Conservation (phyloP, 2,797 vertebrate genomes). For the Poecile montanus region DNA sequence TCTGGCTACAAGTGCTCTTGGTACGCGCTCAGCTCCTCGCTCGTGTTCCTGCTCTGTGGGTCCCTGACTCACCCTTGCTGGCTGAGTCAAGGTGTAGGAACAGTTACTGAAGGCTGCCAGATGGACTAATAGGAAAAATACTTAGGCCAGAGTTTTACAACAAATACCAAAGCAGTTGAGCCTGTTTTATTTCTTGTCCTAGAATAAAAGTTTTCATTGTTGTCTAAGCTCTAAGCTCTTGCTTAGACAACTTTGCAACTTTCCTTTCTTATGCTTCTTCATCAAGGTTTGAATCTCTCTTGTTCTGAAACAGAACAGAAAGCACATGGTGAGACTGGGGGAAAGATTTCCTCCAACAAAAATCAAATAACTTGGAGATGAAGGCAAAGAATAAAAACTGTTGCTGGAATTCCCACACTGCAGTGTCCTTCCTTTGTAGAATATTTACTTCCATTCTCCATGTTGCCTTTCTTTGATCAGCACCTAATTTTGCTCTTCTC, state of each 20-base stretch:
- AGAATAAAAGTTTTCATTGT: not conserved
- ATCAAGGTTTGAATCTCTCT: not conserved
- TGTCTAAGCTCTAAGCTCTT: not conserved
- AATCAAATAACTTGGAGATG: not conserved
- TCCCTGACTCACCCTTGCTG: not conserved
- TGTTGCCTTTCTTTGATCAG: not conserved
- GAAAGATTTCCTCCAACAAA: not conserved
- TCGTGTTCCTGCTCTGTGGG: not conserved
- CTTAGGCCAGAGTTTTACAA: not conserved
- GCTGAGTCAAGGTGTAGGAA: conserved; percentile 3
- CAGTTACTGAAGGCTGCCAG: not conserved
- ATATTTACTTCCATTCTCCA: not conserved
- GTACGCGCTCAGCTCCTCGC: accelerated
- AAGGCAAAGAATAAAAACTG: not conserved
- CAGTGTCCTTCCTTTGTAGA: not conserved
- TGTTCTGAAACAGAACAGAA: not conserved
- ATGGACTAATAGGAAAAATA: not conserved
- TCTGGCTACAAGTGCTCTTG: not conserved
- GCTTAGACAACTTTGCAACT: not conserved
- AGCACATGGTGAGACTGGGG: not conserved
- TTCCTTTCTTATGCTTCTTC: not conserved
- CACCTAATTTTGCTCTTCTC: not conserved
- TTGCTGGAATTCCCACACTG: not conserved
- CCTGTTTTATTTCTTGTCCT: not conserved
- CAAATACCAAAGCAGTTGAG: not conserved